A percentile compares a stretch with the other conserved stretches of the same genome.
These are phyloP conservation scores for Cydia fagiglandana DNA, from an alignment of 1,140 invertebrate species.

Conservation along the genomic window DNA sequence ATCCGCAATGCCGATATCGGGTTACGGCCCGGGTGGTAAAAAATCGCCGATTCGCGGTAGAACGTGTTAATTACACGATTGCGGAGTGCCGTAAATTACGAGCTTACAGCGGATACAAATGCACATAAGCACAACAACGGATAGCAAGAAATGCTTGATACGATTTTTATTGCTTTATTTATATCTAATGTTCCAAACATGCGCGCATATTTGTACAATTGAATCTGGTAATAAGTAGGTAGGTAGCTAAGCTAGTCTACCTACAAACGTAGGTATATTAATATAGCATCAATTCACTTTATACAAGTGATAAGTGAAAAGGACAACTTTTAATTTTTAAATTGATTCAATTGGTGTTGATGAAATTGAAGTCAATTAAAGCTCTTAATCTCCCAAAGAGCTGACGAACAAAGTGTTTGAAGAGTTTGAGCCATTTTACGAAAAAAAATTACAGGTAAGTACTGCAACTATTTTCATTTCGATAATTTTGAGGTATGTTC, in stretches of 20 bases:
- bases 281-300: background rate
- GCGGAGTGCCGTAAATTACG: constrained; percentile 16
- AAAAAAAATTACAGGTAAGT: too few species aligned
- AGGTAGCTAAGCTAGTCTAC: too few species aligned
- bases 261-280: background rate
- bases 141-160: too few species aligned
- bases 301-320: background rate
- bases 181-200: too few species aligned
- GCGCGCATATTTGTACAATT: too few species aligned
- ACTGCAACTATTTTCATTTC: too few species aligned
- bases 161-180: too few species aligned
- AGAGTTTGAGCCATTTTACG: background rate
- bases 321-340: background rate
- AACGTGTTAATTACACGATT: constrained; percentile 58
- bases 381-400: background rate
- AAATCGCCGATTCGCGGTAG: constrained; percentile 58
- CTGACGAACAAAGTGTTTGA: background rate
- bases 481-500: too few species aligned
- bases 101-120: constrained; percentile 24
- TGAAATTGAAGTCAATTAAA: background rate
- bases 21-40: constrained; percentile 41
- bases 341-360: background rate
- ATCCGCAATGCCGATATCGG: too few species aligned
- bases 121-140: too few species aligned
- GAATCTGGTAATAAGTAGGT: background rate